Percentiles rank a stretch among this genome's conserved stretches.
Evolutionary conservation across 2,888 invertebrate genomes (phyloP).

Genomic region (Sthenelais limicola): DNA sequence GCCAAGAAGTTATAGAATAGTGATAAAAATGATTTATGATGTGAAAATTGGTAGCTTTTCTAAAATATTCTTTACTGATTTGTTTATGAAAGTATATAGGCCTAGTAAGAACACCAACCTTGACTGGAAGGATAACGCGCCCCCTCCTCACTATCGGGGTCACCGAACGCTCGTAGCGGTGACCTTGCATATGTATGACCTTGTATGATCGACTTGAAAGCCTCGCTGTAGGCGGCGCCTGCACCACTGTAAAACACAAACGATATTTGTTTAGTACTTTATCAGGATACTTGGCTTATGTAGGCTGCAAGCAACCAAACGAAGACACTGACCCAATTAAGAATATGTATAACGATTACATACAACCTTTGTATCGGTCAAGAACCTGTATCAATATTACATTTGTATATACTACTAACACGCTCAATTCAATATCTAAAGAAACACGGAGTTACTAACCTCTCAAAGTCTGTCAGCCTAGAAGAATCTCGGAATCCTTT

Average conservation of each 20-base stretch:
- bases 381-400: background rate
- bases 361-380: too few species aligned
- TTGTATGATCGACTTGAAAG: conserved; percentile 85
- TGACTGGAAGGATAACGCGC: conserved; percentile 57
- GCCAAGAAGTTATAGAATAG: too few species aligned
- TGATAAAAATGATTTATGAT: too few species aligned
- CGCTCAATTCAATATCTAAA: background rate
- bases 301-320: background rate
- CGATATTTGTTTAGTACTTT: background rate
- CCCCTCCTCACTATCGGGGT: conserved; percentile 78
- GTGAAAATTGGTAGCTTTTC: too few species aligned
- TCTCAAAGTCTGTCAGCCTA: conserved; percentile 75
- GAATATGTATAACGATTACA: background rate
- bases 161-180: conserved; percentile 82
- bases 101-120: background rate
- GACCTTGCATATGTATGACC: conserved; percentile 84
- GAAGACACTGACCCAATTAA: background rate
- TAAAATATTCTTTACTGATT: too few species aligned
- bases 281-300: background rate
- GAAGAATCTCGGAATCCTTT: conserved; percentile 91
- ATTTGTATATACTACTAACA: conserved; percentile 19
- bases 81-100: too few species aligned
- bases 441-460: conserved; percentile 54
- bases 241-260: conserved; percentile 10
- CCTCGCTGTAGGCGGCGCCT: conserved; percentile 78